Evolutionary conservation across 2,113 vertebrate species (phyloP).

Genomic region (Trachemys scripta): DNA sequence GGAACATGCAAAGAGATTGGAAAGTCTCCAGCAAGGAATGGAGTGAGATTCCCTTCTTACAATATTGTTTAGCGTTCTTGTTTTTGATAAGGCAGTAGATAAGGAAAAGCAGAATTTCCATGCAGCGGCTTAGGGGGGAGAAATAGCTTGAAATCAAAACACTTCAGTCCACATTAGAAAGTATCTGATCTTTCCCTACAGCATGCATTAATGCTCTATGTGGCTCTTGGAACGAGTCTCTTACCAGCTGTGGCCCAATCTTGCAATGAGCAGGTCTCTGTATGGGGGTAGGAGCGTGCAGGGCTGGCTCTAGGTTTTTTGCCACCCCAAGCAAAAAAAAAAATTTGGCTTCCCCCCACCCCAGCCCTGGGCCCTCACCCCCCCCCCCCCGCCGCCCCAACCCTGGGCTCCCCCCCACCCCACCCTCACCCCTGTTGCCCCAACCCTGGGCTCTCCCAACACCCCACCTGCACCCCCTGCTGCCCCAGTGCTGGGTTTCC

Average conservation of each 20-base stretch:
- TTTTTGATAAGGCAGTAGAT: neutral
- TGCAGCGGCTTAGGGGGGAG: neutral
- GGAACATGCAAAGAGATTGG: neutral
- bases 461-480: too few relatives aligned
- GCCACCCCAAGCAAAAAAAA: too few relatives aligned
- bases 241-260: neutral
- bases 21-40: neutral
- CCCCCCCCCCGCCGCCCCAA: too few relatives aligned
- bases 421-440: too few relatives aligned
- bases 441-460: too few relatives aligned
- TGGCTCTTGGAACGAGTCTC: neutral
- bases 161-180: neutral
- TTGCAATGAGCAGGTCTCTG: neutral
- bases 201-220: neutral
- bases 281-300: neutral
- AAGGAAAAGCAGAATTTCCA: neutral
- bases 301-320: too few relatives aligned
- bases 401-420: too few relatives aligned
- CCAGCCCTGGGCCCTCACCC: too few relatives aligned
- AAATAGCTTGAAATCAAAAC: neutral
- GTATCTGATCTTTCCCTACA: neutral
- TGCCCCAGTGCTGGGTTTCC: too few relatives aligned
- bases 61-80: neutral
- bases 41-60: neutral
- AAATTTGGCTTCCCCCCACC: too few relatives aligned